A percentile compares a stretch with the other conserved stretches of the same genome.
phyloP scores from a whole-genome alignment of 2,888 invertebrate genomes.

The Smittia aterrima region DNA sequence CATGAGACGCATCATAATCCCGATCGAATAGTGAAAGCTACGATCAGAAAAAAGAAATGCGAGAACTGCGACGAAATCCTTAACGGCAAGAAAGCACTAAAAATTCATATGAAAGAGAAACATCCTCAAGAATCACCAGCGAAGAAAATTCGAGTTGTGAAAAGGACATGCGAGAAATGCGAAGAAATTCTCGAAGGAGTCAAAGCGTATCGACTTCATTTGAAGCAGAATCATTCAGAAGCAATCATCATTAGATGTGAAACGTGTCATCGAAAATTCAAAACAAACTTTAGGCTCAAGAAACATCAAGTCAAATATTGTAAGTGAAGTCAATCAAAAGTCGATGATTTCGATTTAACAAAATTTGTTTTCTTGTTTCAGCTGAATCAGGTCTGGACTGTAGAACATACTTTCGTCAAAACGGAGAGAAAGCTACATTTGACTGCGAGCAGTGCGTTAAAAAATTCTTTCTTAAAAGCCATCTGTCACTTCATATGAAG shows the following conservation, averaged over 20 bases:
- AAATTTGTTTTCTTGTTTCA: background rate
- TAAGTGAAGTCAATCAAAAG: background rate
- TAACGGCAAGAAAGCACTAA: conserved; percentile 1
- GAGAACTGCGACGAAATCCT: conserved; percentile 5
- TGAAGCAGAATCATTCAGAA: conserved; percentile 20
- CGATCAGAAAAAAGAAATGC: background rate
- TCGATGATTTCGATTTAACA: background rate
- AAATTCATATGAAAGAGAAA: conserved; percentile 7
- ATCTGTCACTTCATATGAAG: background rate
- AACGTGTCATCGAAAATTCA: conserved; percentile 21
- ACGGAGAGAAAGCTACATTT: background rate
- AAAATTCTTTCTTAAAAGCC: conserved; percentile 22
- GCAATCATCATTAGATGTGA: conserved; percentile 12
- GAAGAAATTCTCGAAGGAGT: background rate
- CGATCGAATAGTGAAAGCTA: background rate
- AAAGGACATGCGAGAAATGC: conserved; percentile 17
- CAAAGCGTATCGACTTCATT: conserved; percentile 4
- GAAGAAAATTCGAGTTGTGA: conserved; percentile 1
- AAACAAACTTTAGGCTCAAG: conserved; percentile 24
- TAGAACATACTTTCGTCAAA: background rate
- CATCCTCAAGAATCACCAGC: background rate
- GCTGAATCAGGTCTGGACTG: background rate
- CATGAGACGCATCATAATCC: conserved; percentile 16
- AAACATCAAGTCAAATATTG: conserved; percentile 13
- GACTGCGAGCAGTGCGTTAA: conserved; percentile 15